Evolutionary conservation across 2,113 vertebrate species (phyloP).

Genomic region (Rhea americana): DNA sequence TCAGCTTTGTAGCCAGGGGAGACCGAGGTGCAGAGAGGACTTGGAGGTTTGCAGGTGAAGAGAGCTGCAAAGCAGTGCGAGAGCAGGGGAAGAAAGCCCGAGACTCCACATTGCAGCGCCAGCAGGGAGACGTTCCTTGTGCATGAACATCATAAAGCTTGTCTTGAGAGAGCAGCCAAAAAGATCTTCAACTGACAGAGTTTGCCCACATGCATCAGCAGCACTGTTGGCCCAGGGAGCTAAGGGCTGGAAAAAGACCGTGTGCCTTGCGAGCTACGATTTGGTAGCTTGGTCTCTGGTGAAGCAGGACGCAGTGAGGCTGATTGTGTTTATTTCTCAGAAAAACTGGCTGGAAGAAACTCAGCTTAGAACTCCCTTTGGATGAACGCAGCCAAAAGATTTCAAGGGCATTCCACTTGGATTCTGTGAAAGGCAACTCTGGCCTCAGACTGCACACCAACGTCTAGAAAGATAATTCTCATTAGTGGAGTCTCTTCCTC

Average conservation of each 20-base stretch:
- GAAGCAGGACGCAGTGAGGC: background rate
- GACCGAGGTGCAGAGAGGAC: background rate
- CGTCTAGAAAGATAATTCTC: background rate
- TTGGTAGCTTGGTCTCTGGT: background rate
- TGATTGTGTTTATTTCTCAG: background rate
- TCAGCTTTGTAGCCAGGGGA: background rate
- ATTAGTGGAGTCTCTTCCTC: background rate
- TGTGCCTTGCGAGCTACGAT: background rate
- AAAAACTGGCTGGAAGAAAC: background rate
- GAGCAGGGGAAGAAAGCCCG: background rate
- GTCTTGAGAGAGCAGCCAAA: background rate
- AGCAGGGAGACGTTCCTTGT: background rate
- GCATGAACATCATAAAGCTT: too few relatives aligned
- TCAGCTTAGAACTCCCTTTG: background rate
- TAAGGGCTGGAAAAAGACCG: background rate
- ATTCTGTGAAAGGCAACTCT: background rate
- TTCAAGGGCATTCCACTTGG: background rate
- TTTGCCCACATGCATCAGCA: background rate
- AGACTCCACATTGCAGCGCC: rapidly evolving
- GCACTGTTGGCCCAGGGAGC: background rate
- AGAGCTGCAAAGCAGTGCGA: background rate
- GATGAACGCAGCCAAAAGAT: background rate
- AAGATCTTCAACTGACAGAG: background rate
- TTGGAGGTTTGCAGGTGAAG: background rate
- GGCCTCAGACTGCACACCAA: background rate